These are phyloP conservation scores for Lithobius niger DNA, from an alignment of 1,140 invertebrate species.

Conservation along the genomic window DNA sequence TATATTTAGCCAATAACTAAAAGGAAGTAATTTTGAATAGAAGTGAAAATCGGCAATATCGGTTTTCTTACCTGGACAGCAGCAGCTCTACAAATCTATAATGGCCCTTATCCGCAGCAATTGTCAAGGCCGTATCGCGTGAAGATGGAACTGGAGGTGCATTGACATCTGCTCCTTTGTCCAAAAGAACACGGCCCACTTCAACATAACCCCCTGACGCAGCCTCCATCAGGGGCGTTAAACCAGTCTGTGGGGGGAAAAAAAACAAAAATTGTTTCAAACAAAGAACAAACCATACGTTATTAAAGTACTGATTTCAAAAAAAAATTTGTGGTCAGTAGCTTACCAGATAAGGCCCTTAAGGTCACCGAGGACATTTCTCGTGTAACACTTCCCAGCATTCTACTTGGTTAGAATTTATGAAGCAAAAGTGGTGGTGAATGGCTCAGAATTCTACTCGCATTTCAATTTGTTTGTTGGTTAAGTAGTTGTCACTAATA, in stretches of 20 bases:
- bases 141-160: conserved; percentile 95
- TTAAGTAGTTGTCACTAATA: too few relatives aligned
- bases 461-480: too few relatives aligned
- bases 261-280: too few relatives aligned
- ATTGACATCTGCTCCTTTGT: conserved; percentile 97
- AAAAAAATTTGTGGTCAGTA: conserved; percentile 4
- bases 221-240: conserved; percentile 98
- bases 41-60: too few relatives aligned
- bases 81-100: conserved; percentile 83
- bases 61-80: conserved; percentile 5
- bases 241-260: conserved; percentile 85
- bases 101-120: conserved; percentile 98
- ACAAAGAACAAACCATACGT: conserved; percentile 9
- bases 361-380: too few relatives aligned
- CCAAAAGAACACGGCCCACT: conserved; percentile 85
- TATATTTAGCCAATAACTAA: too few relatives aligned
- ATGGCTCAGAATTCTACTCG: too few relatives aligned
- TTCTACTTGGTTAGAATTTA: too few relatives aligned
- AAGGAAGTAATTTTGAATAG: too few relatives aligned
- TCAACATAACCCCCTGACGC: conserved; percentile 98
- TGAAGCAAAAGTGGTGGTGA: too few relatives aligned
- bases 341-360: too few relatives aligned
- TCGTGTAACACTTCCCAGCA: too few relatives aligned
- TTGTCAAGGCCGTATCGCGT: conserved; percentile 93
- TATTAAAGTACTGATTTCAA: conserved; percentile 2